Conservation (phyloP, 2,113 vertebrate genomes). For the Oncorhynchus masou region DNA sequence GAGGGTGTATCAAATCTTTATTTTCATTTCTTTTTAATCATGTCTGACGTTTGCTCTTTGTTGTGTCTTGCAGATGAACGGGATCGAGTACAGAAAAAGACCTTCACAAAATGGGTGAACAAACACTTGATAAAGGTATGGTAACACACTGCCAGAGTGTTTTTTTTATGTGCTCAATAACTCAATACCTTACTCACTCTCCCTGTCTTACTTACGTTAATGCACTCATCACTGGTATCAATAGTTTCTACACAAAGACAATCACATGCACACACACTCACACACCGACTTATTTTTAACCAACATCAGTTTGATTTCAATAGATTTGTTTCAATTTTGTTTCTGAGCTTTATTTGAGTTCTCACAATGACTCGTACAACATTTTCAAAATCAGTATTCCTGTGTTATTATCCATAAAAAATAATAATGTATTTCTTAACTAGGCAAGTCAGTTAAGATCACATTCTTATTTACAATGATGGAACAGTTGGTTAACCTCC, state of each 20-base stretch:
- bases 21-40: not conserved
- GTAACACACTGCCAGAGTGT: not conserved
- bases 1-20: not conserved
- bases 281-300: not conserved
- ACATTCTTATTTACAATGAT: no score
- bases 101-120: conserved; percentile 99
- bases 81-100: conserved; percentile 96
- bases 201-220: not conserved
- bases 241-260: not conserved
- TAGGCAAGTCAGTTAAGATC: no score
- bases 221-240: not conserved
- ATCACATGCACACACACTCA: not conserved
- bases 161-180: not conserved
- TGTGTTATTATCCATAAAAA: not conserved
- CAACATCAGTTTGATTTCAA: no score
- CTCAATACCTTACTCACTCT: not conserved
- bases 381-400: no score
- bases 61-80: conserved; percentile 85
- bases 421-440: no score
- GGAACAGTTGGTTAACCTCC: no score
- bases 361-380: no score
- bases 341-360: no score
- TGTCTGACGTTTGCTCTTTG: conserved; percentile 11
- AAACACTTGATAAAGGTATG: conserved; percentile 93
- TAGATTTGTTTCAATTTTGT: no score